phyloP scores from a whole-genome alignment of 1,140 invertebrate species.

The Lerema accius region DNA sequence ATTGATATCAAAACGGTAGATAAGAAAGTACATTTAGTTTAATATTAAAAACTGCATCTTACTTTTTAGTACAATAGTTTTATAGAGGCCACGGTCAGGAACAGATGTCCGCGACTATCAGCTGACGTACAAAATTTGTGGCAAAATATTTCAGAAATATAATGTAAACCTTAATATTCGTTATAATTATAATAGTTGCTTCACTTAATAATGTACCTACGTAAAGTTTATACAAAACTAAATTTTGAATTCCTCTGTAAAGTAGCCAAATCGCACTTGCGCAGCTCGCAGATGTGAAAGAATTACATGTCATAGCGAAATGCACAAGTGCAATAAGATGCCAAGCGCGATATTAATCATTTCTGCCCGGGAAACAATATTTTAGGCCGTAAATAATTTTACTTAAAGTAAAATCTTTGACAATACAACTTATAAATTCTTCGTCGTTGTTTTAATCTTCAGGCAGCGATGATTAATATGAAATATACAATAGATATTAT shows the following conservation, averaged over 20 bases:
- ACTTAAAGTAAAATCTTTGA: not conserved
- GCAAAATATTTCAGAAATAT: no score
- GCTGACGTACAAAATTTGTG: constrained; percentile 2
- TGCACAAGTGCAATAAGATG: constrained; percentile 1
- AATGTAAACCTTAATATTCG: no score
- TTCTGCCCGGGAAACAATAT: no score
- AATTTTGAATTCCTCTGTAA: constrained; percentile 2
- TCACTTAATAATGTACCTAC: no score
- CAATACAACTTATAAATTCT: not conserved
- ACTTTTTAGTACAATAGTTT: constrained; percentile 1
- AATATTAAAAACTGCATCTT: not conserved
- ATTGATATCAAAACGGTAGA: not conserved
- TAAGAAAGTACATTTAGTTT: no score
- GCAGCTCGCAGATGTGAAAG: not conserved
- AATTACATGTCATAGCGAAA: not conserved
- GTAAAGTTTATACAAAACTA: constrained; percentile 4
- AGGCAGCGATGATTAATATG: not conserved
- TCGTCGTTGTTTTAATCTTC: not conserved
- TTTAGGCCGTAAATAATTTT: not conserved
- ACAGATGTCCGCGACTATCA: not conserved
- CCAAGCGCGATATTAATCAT: not conserved
- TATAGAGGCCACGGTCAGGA: constrained; percentile 16
- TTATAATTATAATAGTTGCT: no score
- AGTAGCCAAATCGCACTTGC: not conserved
- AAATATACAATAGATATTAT: constrained; percentile 10